phyloP scores from a whole-genome alignment of 2,888 invertebrate genomes.

The Spilarctia lutea region DNA sequence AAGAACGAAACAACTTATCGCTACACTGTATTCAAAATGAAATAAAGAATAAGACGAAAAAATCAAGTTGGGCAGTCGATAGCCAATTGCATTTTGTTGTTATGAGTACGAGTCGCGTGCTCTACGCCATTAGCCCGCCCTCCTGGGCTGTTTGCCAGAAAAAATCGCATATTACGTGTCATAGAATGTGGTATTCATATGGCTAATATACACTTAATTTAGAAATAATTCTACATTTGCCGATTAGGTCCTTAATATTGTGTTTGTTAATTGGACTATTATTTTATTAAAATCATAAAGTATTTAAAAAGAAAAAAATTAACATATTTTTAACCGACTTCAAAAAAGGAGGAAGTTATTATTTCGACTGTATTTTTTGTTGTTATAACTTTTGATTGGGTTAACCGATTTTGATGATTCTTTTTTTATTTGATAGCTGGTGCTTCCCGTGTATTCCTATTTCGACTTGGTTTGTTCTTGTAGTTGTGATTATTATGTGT shows the following conservation, averaged over 20 bases:
- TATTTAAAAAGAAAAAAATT: too few species aligned
- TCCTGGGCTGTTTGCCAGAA: constrained; percentile 76
- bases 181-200: constrained; percentile 37
- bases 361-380: too few species aligned
- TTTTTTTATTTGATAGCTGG: too few species aligned
- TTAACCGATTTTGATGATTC: too few species aligned
- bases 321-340: too few species aligned
- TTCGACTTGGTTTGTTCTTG: too few species aligned
- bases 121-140: constrained; percentile 78
- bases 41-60: constrained; percentile 54
- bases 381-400: too few species aligned
- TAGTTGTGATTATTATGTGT: too few species aligned
- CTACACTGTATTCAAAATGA: constrained; percentile 52
- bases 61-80: constrained; percentile 63
- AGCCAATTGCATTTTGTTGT: constrained; percentile 81
- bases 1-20: constrained; percentile 5
- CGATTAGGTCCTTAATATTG: neutral
- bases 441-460: too few species aligned
- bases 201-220: neutral
- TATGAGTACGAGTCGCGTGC: constrained; percentile 76
- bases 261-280: neutral
- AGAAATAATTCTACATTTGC: neutral
- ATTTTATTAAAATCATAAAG: too few species aligned
- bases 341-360: too few species aligned
- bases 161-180: constrained; percentile 58